These are phyloP conservation scores for Mustelus asterias DNA, from an alignment of 2,113 vertebrate species.

Conservation along the genomic window DNA sequence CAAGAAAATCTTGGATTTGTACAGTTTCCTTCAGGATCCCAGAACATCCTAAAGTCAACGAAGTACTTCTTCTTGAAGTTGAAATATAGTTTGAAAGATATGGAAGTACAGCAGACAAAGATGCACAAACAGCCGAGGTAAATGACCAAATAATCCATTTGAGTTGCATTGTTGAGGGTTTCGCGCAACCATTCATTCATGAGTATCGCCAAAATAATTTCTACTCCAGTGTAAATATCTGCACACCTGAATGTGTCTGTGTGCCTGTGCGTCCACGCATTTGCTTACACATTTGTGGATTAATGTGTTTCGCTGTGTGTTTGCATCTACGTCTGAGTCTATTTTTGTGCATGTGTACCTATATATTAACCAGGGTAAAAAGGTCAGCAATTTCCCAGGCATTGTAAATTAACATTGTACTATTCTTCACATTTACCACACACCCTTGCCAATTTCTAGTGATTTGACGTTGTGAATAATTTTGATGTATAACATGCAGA, in stretches of 20 bases:
- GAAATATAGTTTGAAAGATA: neutral
- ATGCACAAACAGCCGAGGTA: neutral
- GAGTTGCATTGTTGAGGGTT: neutral
- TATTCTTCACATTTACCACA: neutral
- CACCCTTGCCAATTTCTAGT: neutral
- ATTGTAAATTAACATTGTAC: neutral
- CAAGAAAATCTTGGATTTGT: neutral
- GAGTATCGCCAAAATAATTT: neutral
- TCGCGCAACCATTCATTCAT: neutral
- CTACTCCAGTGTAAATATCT: neutral
- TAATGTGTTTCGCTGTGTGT: neutral
- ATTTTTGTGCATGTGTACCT: neutral
- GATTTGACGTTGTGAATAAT: neutral
- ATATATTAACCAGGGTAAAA: neutral
- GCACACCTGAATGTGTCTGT: neutral
- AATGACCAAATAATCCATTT: neutral
- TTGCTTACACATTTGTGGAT: neutral
- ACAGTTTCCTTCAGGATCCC: neutral
- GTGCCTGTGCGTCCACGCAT: neutral
- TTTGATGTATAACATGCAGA: neutral
- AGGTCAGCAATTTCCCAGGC: neutral
- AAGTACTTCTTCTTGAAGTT: neutral
- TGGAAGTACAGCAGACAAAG: neutral
- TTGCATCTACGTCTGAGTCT: neutral
- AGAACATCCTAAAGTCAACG: neutral